These are phyloP conservation scores for Mesorhabditis spiculigera DNA, from an alignment of 2,888 invertebrate genomes.

Conservation along the genomic window DNA sequence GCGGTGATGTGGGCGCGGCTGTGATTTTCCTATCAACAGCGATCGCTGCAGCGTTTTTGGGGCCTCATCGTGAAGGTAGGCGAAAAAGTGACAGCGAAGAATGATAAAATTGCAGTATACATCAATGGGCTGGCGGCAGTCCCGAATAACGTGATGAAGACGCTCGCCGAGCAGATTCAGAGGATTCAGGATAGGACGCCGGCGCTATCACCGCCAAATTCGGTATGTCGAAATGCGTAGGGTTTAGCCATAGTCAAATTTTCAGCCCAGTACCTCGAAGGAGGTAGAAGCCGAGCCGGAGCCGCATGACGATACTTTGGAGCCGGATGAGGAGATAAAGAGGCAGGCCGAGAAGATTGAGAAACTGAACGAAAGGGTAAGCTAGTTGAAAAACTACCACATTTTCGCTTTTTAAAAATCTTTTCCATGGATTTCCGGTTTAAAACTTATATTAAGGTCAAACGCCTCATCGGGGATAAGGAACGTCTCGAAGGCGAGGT, in stretches of 20 bases:
- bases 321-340: too few species aligned
- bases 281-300: too few species aligned
- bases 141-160: slow-evolving; percentile 2
- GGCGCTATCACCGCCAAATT: not conserved
- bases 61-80: not conserved
- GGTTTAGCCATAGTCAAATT: not conserved
- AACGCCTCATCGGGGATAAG: not conserved
- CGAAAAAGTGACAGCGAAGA: not conserved
- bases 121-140: not conserved
- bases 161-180: not conserved
- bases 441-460: not conserved
- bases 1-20: slow-evolving; percentile 3
- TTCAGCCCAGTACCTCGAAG: not conserved
- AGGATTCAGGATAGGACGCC: not conserved
- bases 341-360: too few species aligned
- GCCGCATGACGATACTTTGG: too few species aligned
- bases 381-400: too few species aligned
- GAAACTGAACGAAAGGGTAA: too few species aligned
- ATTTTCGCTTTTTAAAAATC: too few species aligned
- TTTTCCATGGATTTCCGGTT: not conserved
- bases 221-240: not conserved
- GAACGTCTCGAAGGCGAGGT: not conserved
- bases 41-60: not conserved
- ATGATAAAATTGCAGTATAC: not conserved
- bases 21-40: not conserved